Percentiles rank a stretch among this genome's conserved stretches.
These are phyloP conservation scores for Raphicerus campestris DNA, from an alignment of 2,113 vertebrate species.

Conservation along the genomic window DNA sequence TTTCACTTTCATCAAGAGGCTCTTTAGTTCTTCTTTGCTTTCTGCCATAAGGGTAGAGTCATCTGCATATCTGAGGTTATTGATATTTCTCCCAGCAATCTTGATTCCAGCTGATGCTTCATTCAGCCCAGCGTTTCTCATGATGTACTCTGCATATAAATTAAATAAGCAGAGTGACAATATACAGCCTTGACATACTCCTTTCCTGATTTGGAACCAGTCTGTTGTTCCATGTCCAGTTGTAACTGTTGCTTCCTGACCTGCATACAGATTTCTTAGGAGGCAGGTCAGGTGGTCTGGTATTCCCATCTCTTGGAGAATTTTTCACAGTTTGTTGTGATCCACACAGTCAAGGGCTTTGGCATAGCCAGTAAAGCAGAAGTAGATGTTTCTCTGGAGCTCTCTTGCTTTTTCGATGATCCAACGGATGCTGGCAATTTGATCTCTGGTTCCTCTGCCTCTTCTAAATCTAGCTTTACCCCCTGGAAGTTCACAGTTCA, in stretches of 20 bases:
- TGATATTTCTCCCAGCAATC: not conserved
- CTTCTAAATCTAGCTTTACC: not conserved
- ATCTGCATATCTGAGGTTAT: not conserved
- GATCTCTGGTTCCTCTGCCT: not conserved
- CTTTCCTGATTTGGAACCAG: not conserved
- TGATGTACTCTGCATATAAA: not conserved
- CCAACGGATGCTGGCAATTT: not conserved
- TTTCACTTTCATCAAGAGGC: not conserved
- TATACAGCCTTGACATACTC: not conserved
- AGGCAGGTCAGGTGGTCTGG: not conserved
- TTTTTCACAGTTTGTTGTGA: not conserved
- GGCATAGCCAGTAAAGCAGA: not conserved
- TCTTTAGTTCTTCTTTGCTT: not conserved
- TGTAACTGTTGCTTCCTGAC: not conserved
- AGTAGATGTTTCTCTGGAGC: not conserved
- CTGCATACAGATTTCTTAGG: not conserved
- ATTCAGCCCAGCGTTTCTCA: not conserved
- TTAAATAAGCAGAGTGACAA: not conserved
- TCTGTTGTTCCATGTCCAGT: not conserved
- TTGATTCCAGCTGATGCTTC: not conserved
- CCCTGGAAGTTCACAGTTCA: not conserved
- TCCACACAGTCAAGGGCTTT: not conserved
- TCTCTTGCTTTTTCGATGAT: not conserved
- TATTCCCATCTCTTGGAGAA: not conserved
- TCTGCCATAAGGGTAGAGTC: not conserved